Percentiles rank a stretch among this genome's conserved stretches.
These are phyloP conservation scores for Tympanoctomys barrerae DNA, from an alignment of 2,797 vertebrate genomes.

Conservation along the genomic window DNA sequence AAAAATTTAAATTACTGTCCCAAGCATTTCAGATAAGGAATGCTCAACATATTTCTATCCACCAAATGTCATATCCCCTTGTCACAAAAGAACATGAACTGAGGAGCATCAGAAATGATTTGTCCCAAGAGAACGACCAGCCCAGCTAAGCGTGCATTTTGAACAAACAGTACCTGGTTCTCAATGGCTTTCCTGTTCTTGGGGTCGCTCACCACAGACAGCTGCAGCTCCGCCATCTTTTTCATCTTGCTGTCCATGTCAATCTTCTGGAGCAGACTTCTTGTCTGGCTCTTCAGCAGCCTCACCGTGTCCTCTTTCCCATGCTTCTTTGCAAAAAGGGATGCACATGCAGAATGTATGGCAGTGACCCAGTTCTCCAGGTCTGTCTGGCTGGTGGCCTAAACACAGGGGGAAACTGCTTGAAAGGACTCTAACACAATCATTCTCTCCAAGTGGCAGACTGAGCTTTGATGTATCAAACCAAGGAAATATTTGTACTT, in stretches of 20 bases:
- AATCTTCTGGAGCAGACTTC: slow-evolving; percentile 94
- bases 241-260: slow-evolving; percentile 99
- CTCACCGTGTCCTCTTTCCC: slow-evolving; percentile 96
- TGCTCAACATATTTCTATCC: not conserved
- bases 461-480: not conserved
- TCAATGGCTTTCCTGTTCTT: slow-evolving; percentile 98
- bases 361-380: slow-evolving; percentile 98
- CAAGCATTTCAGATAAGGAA: not conserved
- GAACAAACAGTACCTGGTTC: slow-evolving; percentile 92
- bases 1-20: not conserved
- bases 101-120: not conserved
- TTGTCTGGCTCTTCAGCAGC: slow-evolving; percentile 93
- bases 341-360: slow-evolving; percentile 96
- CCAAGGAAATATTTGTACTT: not conserved
- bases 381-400: slow-evolving; percentile 97
- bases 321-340: slow-evolving; percentile 95
- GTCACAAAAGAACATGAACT: not conserved
- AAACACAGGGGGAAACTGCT: not conserved
- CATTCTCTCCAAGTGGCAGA: not conserved
- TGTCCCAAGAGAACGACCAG: not conserved
- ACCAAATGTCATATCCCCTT: not conserved
- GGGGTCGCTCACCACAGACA: slow-evolving; percentile 93
- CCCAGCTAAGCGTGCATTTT: fast-evolving
- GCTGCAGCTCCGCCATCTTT: slow-evolving; percentile 97
- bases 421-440: not conserved